Evolutionary conservation across 2,888 invertebrate genomes (phyloP).

Genomic region (Camptogramma bilineatum): DNA sequence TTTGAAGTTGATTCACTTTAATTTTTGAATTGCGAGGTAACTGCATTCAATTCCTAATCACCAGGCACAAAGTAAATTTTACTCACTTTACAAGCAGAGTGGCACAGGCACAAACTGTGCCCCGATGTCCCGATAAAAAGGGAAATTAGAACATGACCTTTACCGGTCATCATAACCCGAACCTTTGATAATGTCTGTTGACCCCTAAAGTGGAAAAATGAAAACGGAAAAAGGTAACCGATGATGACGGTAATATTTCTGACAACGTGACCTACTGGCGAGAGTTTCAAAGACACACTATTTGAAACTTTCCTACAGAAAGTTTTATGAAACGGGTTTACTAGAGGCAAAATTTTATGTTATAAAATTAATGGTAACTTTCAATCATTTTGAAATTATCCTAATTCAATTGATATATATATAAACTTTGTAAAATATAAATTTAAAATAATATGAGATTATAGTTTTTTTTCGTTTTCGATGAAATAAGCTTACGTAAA

Average conservation of each 20-base stretch:
- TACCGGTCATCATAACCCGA: conserved; percentile 43
- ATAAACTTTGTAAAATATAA: no score
- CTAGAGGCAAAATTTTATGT: no score
- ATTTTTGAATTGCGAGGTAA: no score
- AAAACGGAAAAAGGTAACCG: conserved; percentile 39
- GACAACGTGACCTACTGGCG: conserved; percentile 32
- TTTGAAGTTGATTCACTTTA: no score
- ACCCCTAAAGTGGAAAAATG: conserved; percentile 40
- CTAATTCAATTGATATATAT: no score
- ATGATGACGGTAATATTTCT: conserved; percentile 39
- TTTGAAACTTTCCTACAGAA: background rate
- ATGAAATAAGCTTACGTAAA: background rate
- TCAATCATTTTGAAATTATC: no score
- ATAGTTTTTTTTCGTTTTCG: no score
- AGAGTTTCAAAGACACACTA: background rate
- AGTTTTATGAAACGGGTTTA: no score
- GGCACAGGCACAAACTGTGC: conserved; percentile 13
- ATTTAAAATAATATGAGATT: no score
- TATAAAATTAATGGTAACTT: no score
- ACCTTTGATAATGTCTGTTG: conserved; percentile 44
- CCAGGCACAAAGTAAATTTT: no score
- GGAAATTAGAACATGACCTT: conserved; percentile 44
- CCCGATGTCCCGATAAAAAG: conserved; percentile 42
- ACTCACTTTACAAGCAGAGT: background rate
- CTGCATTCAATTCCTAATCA: no score